A percentile compares a stretch with the other conserved stretches of the same genome.
phyloP scores from a whole-genome alignment of 1,140 invertebrate genomes.

The Drosophila ogumai region DNA sequence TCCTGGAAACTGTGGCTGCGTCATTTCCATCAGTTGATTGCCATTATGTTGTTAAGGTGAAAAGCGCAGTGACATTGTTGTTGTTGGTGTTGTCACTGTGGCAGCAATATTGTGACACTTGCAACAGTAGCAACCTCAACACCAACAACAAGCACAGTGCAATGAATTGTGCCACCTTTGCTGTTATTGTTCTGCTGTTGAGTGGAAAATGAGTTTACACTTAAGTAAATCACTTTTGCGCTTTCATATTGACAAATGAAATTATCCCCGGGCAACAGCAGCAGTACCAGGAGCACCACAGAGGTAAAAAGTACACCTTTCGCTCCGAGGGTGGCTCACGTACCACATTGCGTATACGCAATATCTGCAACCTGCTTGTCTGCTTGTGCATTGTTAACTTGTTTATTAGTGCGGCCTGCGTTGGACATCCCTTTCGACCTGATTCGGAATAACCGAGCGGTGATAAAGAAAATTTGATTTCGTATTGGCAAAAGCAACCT shows the following conservation, averaged over 20 bases:
- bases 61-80: constrained; percentile 60
- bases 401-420: constrained; percentile 42
- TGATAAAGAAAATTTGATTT: constrained; percentile 75
- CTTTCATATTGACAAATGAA: constrained; percentile 71
- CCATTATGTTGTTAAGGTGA: constrained; percentile 76
- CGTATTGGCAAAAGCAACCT: constrained; percentile 56
- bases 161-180: constrained; percentile 25
- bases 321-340: constrained; percentile 44
- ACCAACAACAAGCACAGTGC: constrained; percentile 15
- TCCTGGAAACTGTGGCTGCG: constrained; percentile 46
- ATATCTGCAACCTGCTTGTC: constrained; percentile 16
- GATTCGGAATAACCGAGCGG: constrained; percentile 36
- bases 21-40: constrained; percentile 75
- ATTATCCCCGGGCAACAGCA: constrained; percentile 25
- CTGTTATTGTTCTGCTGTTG: constrained; percentile 63
- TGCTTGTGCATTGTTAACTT: constrained; percentile 37
- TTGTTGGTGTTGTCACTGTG: constrained; percentile 20
- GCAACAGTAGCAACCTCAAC: constrained; percentile 13
- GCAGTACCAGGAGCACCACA: background rate
- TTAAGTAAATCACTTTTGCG: constrained; percentile 76
- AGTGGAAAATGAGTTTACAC: constrained; percentile 77
- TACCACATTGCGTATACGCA: constrained; percentile 67
- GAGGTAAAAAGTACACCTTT: constrained; percentile 8
- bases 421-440: constrained; percentile 16
- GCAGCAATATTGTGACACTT: constrained; percentile 44